A percentile compares a stretch with the other conserved stretches of the same genome.
These are phyloP conservation scores for Dasypogon diadema DNA, from an alignment of 2,888 invertebrate species.

Conservation along the genomic window DNA sequence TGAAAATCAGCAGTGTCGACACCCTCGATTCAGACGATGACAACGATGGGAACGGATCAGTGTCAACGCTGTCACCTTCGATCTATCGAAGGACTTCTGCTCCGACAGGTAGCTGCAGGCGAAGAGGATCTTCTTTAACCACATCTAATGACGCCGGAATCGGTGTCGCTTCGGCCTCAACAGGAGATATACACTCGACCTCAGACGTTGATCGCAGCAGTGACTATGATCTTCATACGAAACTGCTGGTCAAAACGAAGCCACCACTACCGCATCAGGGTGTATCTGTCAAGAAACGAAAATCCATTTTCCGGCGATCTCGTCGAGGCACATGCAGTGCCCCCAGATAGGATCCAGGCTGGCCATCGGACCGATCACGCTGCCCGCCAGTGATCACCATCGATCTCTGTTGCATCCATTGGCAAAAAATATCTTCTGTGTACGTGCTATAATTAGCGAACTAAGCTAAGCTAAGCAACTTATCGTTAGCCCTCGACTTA, in stretches of 20 bases:
- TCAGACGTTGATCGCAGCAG: conserved; percentile 33
- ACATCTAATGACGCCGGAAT: not conserved
- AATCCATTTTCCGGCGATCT: conserved; percentile 50
- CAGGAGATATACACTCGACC: conserved; percentile 52
- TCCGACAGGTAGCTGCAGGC: conserved; percentile 42
- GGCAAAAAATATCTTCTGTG: conserved; percentile 3
- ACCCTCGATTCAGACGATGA: conserved; percentile 15
- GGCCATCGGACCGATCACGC: not conserved
- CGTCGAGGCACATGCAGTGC: conserved; percentile 53
- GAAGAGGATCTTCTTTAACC: conserved; percentile 38
- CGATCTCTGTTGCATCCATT: conserved; percentile 12
- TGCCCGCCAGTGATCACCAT: not conserved
- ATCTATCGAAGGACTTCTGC: conserved; percentile 38
- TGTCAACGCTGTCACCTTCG: not conserved
- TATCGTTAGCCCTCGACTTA: too few relatives aligned
- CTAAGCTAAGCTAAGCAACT: too few relatives aligned
- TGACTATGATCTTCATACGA: conserved; percentile 37
- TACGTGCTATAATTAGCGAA: conserved; percentile 19
- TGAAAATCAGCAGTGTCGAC: conserved; percentile 29
- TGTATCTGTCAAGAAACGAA: conserved; percentile 3
- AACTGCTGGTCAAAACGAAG: conserved; percentile 52
- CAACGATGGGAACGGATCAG: not conserved
- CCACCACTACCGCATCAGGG: conserved; percentile 52
- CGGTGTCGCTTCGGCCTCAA: conserved; percentile 49
- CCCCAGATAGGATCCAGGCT: conserved; percentile 49